Evolutionary conservation across 1,140 invertebrate genomes (phyloP), one percentile per base, ranked within the genome.

Genomic region (Drosophila santomea): DNA sequence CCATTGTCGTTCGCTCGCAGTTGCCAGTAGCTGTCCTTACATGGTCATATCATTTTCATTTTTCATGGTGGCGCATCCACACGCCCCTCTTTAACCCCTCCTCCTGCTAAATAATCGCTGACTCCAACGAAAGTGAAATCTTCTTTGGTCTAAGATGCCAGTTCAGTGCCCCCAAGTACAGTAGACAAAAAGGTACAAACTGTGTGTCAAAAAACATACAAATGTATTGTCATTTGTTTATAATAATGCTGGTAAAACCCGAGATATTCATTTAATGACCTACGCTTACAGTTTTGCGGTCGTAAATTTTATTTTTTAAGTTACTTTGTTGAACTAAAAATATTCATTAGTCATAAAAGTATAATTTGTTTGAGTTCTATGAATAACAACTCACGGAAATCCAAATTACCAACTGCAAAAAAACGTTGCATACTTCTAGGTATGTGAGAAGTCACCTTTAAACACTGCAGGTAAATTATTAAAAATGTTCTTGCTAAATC

Each of bases 11-110:
- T 38, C 59, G 59, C 48, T 67, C 52, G 51, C 25, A 52, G 39
- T 47, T 59, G 56, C 32, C 38, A 43, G 44, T 52, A 43, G 61
- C 44, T 62, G 75, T 54, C 84, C 85, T 66, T 89, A 88, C 76
- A 88, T 88, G 84, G 84, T 44, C 68, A 84, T 89, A 88, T 89
- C 80, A 80, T 88, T 88, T 88, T 80, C 84, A 89, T 83, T 89
- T 89, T 88, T 80, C 72, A 77, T 68, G 69, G 52, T 62, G 59
- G 59, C 59, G 55, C 64, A 58, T 55, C 28, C 15, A 41, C 47
- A 47, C 54, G 45, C 47, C 63, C 56, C 56, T 12, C 14, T 15
- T 14, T 50, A 0, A 1, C 48, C n/a, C 36, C 35, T 20, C 25
- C 39, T 52, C 11, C 58, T 59, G 47, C 35, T 8, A 58, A 23